phyloP scores from a whole-genome alignment of 2,113 vertebrate genomes.

The Sclerurus mexicanus region DNA sequence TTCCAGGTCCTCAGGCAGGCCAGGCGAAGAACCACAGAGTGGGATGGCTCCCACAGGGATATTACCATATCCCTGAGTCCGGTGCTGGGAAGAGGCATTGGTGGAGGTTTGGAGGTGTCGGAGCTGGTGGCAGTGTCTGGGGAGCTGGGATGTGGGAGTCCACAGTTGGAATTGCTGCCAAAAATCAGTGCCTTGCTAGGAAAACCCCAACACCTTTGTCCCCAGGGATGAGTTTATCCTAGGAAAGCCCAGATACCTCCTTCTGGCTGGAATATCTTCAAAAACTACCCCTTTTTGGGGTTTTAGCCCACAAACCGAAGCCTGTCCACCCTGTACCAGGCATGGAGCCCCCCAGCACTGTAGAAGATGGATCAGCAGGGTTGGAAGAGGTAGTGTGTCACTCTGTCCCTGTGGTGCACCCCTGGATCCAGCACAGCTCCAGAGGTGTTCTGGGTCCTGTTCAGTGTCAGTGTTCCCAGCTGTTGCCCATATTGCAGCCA shows the following conservation, averaged over 20 bases:
- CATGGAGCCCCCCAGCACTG: background rate
- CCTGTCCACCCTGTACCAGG: background rate
- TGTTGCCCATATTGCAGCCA: background rate
- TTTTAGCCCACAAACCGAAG: background rate
- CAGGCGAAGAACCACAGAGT: background rate
- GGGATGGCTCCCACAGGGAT: background rate
- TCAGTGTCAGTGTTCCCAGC: background rate
- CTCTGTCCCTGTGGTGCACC: background rate
- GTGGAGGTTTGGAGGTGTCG: background rate
- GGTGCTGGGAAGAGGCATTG: fast-evolving
- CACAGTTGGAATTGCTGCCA: fast-evolving
- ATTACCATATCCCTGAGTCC: fast-evolving
- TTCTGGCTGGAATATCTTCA: background rate
- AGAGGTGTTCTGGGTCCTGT: background rate
- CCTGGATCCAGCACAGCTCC: background rate
- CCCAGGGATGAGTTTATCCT: background rate
- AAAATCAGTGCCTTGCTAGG: background rate
- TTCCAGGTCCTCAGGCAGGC: background rate
- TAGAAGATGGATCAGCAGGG: background rate
- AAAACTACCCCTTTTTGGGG: background rate
- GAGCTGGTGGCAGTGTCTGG: background rate
- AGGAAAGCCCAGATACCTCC: background rate
- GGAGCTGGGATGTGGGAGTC: background rate
- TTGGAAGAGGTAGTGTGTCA: background rate
- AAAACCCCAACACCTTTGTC: background rate